A percentile compares a stretch with the other conserved stretches of the same genome.
Evolutionary conservation across 2,888 invertebrate genomes (phyloP).

Genomic region (Carterocephalus palaemon): DNA sequence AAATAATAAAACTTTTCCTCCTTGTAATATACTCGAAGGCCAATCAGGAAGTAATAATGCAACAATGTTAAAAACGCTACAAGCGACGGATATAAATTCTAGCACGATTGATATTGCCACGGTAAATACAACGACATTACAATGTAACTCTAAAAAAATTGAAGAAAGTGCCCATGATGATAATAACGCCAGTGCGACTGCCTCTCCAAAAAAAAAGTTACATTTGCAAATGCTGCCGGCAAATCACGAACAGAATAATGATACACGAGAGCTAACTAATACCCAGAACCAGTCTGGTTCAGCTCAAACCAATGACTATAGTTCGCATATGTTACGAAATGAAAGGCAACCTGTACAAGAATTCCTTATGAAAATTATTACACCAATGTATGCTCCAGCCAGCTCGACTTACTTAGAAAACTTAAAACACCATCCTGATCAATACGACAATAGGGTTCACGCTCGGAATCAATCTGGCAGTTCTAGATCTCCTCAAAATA

Average conservation of each 20-base stretch:
- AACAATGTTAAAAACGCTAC: not conserved
- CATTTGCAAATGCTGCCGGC: conserved; percentile 42
- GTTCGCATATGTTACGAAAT: conserved; percentile 30
- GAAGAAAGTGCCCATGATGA: not conserved
- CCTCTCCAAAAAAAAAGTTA: conserved; percentile 46
- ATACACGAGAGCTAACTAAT: conserved; percentile 32
- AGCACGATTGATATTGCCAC: not conserved
- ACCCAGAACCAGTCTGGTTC: not conserved
- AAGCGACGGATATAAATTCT: not conserved
- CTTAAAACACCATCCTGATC: conserved; percentile 58
- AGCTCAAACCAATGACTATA: conserved; percentile 2
- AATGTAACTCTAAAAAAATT: too few relatives aligned
- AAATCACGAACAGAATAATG: conserved; percentile 29
- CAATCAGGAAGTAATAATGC: not conserved
- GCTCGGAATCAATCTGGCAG: conserved; percentile 27
- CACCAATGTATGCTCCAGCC: conserved; percentile 52
- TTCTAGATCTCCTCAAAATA: conserved; percentile 39
- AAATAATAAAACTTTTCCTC: conserved; percentile 32
- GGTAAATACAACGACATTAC: too few relatives aligned
- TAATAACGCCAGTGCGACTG: not conserved
- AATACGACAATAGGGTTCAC: conserved; percentile 44
- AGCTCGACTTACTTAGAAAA: conserved; percentile 64
- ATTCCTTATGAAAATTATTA: conserved; percentile 48
- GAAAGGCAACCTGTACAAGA: conserved; percentile 47
- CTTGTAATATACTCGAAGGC: conserved; percentile 21